A percentile compares a stretch with the other conserved stretches of the same genome.
These are phyloP conservation scores for human DNA, from an alignment of 2,113 vertebrate species.

Conservation along the genomic window DNA sequence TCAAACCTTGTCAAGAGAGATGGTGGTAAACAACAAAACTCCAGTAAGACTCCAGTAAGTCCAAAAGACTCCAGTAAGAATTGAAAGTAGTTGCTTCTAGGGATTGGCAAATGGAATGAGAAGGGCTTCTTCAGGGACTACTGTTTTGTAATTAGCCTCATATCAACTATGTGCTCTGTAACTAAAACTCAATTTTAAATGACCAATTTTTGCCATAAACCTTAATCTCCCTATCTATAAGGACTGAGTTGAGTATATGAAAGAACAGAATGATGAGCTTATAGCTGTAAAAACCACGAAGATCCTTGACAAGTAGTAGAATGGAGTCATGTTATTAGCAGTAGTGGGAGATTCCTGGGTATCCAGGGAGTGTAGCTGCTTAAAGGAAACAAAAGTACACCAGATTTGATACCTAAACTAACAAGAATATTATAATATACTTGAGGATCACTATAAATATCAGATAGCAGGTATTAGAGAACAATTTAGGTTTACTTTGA, in stretches of 20 bases:
- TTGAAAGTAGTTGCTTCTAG: neutral
- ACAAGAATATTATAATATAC: neutral
- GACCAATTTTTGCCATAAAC: neutral
- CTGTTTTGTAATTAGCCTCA: neutral
- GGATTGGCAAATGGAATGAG: neutral
- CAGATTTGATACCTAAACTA: neutral
- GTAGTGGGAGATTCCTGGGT: neutral
- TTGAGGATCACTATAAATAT: neutral
- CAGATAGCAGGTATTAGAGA: neutral
- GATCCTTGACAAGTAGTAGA: neutral
- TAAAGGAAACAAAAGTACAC: neutral
- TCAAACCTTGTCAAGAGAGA: neutral
- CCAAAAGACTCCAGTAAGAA: neutral
- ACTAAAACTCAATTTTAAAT: neutral
- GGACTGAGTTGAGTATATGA: neutral
- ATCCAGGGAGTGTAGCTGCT: neutral
- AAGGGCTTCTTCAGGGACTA: neutral
- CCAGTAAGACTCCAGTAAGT: neutral
- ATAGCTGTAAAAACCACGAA: neutral
- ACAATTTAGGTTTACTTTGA: neutral
- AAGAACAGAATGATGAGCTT: neutral
- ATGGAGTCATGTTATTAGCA: neutral
- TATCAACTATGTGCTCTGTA: neutral
- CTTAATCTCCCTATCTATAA: neutral
- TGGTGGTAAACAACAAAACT: neutral